Conservation (phyloP, 2,113 vertebrate genomes). For the Cranoglanis bouderius region DNA sequence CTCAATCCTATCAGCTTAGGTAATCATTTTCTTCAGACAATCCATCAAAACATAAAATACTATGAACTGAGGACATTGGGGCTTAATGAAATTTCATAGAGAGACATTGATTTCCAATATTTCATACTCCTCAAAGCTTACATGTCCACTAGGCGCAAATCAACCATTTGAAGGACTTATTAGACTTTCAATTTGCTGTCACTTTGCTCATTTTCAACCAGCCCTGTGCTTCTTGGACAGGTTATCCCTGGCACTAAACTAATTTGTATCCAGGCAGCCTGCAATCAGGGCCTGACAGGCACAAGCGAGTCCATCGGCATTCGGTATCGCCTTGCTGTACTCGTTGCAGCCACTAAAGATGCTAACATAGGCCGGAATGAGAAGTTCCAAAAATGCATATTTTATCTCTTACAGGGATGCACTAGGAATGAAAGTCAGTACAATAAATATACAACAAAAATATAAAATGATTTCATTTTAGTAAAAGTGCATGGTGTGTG, state of each 20-base stretch:
- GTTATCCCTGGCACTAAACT: constrained; percentile 90
- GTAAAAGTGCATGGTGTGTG: not conserved
- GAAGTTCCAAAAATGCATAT: constrained; percentile 22
- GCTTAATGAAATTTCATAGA: constrained; percentile 94
- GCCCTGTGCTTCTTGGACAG: constrained; percentile 85
- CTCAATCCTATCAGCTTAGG: constrained; percentile 67
- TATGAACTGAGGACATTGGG: constrained; percentile 81
- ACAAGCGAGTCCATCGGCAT: constrained; percentile 60
- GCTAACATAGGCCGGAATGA: constrained; percentile 42
- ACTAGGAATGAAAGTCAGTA: not conserved
- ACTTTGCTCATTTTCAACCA: constrained; percentile 91
- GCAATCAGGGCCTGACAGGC: constrained; percentile 81
- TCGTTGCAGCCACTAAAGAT: constrained; percentile 31
- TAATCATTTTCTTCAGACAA: constrained; percentile 82
- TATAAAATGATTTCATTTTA: not conserved
- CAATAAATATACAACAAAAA: not conserved
- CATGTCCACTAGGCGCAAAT: constrained; percentile 81
- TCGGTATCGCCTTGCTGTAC: constrained; percentile 32
- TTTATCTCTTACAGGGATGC: not conserved
- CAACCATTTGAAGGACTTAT: constrained; percentile 93
- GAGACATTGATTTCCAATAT: constrained; percentile 94
- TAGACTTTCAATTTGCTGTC: constrained; percentile 93
- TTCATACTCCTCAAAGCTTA: constrained; percentile 85
- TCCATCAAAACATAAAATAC: constrained; percentile 95
- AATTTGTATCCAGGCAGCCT: constrained; percentile 89